These are phyloP conservation scores for Polyodon spathula DNA, from an alignment of 2,113 vertebrate genomes.

Conservation along the genomic window DNA sequence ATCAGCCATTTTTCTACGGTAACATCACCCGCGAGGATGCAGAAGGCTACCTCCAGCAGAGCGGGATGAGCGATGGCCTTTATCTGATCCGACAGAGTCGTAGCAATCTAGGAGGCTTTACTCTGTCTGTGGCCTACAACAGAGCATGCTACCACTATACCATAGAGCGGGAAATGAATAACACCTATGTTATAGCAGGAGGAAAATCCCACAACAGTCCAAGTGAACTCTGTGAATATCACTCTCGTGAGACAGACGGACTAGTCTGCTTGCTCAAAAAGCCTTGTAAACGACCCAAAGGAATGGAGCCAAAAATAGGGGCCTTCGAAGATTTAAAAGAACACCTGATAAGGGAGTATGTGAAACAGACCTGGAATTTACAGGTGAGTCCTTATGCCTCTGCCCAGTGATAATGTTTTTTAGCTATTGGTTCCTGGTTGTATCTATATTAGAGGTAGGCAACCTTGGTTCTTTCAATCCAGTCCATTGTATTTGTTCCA, in stretches of 20 bases:
- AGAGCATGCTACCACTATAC: conserved; percentile 82
- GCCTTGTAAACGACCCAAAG: conserved; percentile 71
- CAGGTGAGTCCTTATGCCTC: conserved; percentile 54
- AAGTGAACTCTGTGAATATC: conserved; percentile 74
- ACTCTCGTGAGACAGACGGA: conserved; percentile 76
- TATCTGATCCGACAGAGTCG: conserved; percentile 87
- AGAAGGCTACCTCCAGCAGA: conserved; percentile 72
- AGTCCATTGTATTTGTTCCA: too few species aligned
- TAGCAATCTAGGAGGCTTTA: conserved; percentile 84
- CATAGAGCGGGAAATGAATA: conserved; percentile 78
- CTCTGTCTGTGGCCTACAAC: conserved; percentile 66
- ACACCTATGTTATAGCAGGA: conserved; percentile 77
- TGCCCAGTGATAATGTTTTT: neutral
- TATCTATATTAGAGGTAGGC: neutral
- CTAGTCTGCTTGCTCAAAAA: conserved; percentile 78
- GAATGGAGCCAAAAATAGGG: conserved; percentile 82
- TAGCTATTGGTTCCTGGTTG: neutral
- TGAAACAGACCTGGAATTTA: conserved; percentile 85
- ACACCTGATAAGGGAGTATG: conserved; percentile 82
- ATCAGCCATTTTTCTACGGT: conserved; percentile 80
- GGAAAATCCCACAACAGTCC: conserved; percentile 75
- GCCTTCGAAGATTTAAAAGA: conserved; percentile 91
- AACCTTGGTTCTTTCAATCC: neutral
- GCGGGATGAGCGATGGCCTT: conserved; percentile 61
- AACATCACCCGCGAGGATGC: conserved; percentile 93